Evolutionary conservation across 2,113 vertebrate genomes (phyloP).

Genomic region (Burhinus oedicnemus): DNA sequence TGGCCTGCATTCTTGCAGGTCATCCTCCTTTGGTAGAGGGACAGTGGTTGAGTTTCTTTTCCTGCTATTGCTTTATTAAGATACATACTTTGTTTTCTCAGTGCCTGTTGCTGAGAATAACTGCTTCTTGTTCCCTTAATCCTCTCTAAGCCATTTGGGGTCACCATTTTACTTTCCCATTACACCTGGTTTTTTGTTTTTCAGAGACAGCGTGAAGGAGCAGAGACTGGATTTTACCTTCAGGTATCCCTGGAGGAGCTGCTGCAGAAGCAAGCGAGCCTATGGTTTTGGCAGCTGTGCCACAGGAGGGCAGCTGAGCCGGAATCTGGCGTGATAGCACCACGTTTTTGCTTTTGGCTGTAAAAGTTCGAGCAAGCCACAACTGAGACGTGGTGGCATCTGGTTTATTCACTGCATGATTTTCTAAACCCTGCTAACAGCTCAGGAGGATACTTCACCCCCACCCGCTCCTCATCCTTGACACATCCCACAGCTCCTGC

Average conservation of each 20-base stretch:
- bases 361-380: neutral
- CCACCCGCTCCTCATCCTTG: neutral
- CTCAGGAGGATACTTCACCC: neutral
- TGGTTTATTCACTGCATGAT: neutral
- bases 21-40: neutral
- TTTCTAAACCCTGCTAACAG: neutral
- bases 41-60: neutral
- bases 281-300: neutral
- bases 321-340: neutral
- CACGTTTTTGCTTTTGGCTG: neutral
- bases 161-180: neutral
- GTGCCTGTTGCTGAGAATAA: neutral
- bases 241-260: neutral
- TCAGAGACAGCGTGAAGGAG: neutral
- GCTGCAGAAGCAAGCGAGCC: neutral
- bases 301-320: neutral
- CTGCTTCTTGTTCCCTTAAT: neutral
- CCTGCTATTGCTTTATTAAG: neutral
- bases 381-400: neutral
- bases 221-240: neutral
- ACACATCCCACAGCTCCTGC: neutral
- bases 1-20: neutral
- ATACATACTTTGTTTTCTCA: neutral
- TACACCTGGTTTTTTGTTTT: neutral
- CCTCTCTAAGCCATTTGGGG: accelerated